Conservation (phyloP, 2,888 invertebrate genomes). For the Perizoma flavofasciatum region DNA sequence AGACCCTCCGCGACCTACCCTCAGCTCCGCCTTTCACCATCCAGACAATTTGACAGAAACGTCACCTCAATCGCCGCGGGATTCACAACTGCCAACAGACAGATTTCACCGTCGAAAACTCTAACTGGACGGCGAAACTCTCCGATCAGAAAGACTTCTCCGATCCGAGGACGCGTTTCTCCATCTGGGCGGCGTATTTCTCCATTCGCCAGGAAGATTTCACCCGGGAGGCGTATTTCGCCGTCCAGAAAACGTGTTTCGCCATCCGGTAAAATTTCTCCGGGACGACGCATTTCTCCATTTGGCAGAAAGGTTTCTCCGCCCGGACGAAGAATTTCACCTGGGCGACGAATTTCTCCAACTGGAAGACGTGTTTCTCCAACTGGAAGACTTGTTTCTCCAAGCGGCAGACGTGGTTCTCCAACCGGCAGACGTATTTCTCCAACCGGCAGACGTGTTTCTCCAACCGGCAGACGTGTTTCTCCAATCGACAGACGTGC, state of each 20-base stretch:
- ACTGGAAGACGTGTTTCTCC: constrained; percentile 16
- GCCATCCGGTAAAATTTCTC: constrained; percentile 1
- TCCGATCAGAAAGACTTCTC: constrained; percentile 10
- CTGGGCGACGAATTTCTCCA: constrained; percentile 8
- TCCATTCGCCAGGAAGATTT: constrained; percentile 30
- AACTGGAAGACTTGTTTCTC: constrained; percentile 31
- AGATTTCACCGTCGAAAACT: constrained; percentile 11
- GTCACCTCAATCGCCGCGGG: background rate
- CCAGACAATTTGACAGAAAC: background rate
- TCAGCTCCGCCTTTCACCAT: constrained; percentile 4
- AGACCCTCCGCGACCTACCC: constrained; percentile 8
- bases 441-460: constrained; percentile 37
- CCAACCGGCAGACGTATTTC: constrained; percentile 37
- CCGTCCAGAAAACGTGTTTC: constrained; percentile 11
- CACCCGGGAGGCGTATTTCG: constrained; percentile 32
- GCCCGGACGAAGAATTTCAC: background rate
- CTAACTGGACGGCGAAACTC: constrained; percentile 5
- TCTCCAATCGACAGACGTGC: constrained; percentile 36
- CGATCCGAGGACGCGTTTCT: constrained; percentile 15
- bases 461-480: constrained; percentile 40
- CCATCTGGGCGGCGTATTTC: constrained; percentile 21
- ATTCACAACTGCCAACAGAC: constrained; percentile 4
- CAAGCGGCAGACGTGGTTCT: constrained; percentile 33
- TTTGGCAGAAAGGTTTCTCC: constrained; percentile 2
- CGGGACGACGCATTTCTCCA: background rate